phyloP scores from a whole-genome alignment of 1,140 invertebrate species.

The Neodiprion lecontei region DNA sequence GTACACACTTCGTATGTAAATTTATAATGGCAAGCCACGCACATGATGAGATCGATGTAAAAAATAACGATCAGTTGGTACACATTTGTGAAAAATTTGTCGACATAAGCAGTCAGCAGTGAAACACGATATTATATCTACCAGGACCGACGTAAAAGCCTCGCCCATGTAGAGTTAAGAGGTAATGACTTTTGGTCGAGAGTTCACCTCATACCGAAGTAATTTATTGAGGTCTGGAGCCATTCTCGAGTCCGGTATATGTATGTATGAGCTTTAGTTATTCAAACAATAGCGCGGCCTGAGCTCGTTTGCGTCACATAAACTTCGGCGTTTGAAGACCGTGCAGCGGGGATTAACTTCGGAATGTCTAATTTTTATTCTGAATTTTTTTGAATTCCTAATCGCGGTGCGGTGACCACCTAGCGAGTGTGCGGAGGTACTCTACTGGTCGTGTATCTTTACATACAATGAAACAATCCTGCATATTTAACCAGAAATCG shows the following conservation, averaged over 20 bases:
- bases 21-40: too few relatives aligned
- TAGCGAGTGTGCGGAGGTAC: neutral
- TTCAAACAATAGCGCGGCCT: conserved; percentile 1
- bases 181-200: neutral
- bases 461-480: neutral
- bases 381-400: neutral
- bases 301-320: conserved; percentile 9
- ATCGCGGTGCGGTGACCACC: neutral
- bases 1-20: too few relatives aligned
- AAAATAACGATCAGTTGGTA: too few relatives aligned
- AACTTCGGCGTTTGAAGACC: conserved; percentile 6
- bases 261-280: conserved; percentile 1
- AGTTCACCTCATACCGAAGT: neutral
- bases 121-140: too few relatives aligned
- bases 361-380: conserved; percentile 3
- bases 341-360: neutral
- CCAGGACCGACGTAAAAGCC: too few relatives aligned
- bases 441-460: too few relatives aligned
- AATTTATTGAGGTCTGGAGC: neutral
- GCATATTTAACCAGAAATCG: neutral
- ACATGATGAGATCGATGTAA: too few relatives aligned
- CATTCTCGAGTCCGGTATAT: neutral
- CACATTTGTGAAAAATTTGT: too few relatives aligned
- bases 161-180: neutral
- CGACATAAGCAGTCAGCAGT: too few relatives aligned